Evolutionary conservation across 1,140 invertebrate genomes (phyloP).

Genomic region (Steinernema feltiae): DNA sequence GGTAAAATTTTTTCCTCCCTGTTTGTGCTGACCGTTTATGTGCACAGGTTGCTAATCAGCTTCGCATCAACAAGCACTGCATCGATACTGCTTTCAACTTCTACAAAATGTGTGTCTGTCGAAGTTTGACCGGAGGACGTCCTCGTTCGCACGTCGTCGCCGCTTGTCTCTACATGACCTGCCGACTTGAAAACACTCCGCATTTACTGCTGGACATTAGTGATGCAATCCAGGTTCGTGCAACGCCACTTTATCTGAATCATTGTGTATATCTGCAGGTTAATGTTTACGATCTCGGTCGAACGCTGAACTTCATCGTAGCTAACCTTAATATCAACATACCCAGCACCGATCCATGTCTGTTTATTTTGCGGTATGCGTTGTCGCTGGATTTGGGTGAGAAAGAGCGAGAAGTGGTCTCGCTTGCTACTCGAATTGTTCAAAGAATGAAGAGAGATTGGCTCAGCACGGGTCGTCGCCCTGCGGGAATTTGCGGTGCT

Average conservation of each 20-base stretch:
- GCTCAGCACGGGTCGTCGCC: constrained; percentile 86
- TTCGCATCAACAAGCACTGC: constrained; percentile 74
- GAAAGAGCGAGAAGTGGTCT: constrained; percentile 65
- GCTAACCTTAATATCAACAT: constrained; percentile 83
- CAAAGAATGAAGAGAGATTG: constrained; percentile 96
- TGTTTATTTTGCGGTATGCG: constrained; percentile 90
- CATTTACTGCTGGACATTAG: constrained; percentile 97
- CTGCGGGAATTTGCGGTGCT: constrained; percentile 90
- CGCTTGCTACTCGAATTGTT: constrained; percentile 83
- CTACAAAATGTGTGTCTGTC: constrained; percentile 86
- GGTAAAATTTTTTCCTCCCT: constrained; percentile 24
- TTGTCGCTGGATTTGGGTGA: constrained; percentile 79
- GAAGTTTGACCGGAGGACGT: constrained; percentile 80
- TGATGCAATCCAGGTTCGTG: constrained; percentile 71
- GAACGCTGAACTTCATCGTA: constrained; percentile 81
- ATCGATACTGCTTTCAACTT: constrained; percentile 88
- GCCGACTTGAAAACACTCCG: constrained; percentile 81
- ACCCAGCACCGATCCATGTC: constrained; percentile 81
- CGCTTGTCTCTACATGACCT: constrained; percentile 94
- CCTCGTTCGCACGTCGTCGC: constrained; percentile 85
- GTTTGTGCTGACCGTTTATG: constrained; percentile 10
- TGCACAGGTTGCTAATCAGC: constrained; percentile 51
- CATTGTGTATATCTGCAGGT: constrained; percentile 65
- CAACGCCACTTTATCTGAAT: constrained; percentile 4
- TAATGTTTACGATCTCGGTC: constrained; percentile 87